Percentiles rank a stretch among this genome's conserved stretches.
Conservation (phyloP, 2,113 vertebrate genomes). For the Podarcis cretensis region DNA sequence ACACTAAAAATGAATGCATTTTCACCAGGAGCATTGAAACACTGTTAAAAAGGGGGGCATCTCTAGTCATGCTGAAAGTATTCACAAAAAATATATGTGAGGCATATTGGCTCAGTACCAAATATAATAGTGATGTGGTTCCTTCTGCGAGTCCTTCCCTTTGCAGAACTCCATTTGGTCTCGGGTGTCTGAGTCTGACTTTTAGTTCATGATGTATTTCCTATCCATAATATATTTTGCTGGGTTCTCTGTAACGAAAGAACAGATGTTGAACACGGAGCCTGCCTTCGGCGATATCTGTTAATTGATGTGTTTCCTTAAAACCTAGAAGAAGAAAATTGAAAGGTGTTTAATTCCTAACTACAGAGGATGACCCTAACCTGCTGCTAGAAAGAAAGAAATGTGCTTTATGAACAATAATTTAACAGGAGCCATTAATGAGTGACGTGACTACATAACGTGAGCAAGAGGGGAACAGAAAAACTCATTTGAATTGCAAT, state of each 20-base stretch:
- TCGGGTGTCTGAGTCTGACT: constrained; percentile 31
- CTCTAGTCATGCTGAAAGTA: not conserved
- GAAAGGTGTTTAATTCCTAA: constrained; percentile 43
- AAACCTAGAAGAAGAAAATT: constrained; percentile 24
- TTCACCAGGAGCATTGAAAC: not conserved
- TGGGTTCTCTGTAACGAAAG: constrained; percentile 54
- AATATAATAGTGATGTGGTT: constrained; percentile 24
- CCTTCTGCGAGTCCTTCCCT: not conserved
- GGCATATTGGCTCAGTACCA: not conserved
- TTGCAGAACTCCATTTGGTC: constrained; percentile 54
- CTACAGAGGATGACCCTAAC: constrained; percentile 5
- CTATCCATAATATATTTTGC: constrained; percentile 66
- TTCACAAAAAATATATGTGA: not conserved
- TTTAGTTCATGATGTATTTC: constrained; percentile 33
- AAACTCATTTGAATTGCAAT: not conserved
- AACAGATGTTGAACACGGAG: constrained; percentile 74
- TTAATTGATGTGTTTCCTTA: constrained; percentile 73
- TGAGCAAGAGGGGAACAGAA: not conserved
- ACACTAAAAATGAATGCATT: not conserved
- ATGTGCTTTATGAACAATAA: constrained; percentile 20
- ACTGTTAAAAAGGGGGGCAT: not conserved
- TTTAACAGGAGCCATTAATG: constrained; percentile 1
- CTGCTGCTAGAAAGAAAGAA: constrained; percentile 15
- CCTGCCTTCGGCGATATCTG: constrained; percentile 73
- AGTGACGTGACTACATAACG: not conserved